phyloP scores from a whole-genome alignment of 2,797 vertebrate genomes.

The Todus mexicanus region DNA sequence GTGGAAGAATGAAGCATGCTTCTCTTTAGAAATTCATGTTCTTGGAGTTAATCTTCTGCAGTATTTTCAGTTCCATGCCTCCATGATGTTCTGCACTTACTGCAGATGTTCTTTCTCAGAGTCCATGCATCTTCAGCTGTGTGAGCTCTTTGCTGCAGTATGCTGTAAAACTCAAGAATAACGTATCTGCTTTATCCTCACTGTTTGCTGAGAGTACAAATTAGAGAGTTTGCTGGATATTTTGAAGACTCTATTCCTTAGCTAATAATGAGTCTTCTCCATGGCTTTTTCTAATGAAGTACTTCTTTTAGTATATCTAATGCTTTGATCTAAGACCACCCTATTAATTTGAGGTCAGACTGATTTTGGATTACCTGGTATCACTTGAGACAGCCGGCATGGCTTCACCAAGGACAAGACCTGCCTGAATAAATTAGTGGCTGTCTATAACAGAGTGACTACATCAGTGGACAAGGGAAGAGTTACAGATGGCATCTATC shows the following conservation, averaged over 20 bases:
- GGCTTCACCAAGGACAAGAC: not conserved
- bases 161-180: not conserved
- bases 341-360: not conserved
- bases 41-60: not conserved
- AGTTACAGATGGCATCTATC: too few species aligned
- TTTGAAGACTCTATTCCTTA: not conserved
- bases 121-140: not conserved
- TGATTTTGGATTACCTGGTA: not conserved
- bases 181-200: not conserved
- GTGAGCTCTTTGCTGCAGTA: not conserved
- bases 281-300: not conserved
- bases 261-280: not conserved
- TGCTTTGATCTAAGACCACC: not conserved
- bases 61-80: not conserved
- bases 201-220: not conserved
- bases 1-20: not conserved
- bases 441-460: too few species aligned
- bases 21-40: not conserved
- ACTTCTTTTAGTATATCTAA: not conserved
- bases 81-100: not conserved
- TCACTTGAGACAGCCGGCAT: not conserved
- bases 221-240: not conserved
- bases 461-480: too few species aligned
- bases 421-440: too few species aligned
- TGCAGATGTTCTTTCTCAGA: not conserved